Percentiles rank a stretch among this genome's conserved stretches.
These are phyloP conservation scores for Mesoclemmys tuberculata DNA, from an alignment of 2,113 vertebrate species.

Conservation along the genomic window DNA sequence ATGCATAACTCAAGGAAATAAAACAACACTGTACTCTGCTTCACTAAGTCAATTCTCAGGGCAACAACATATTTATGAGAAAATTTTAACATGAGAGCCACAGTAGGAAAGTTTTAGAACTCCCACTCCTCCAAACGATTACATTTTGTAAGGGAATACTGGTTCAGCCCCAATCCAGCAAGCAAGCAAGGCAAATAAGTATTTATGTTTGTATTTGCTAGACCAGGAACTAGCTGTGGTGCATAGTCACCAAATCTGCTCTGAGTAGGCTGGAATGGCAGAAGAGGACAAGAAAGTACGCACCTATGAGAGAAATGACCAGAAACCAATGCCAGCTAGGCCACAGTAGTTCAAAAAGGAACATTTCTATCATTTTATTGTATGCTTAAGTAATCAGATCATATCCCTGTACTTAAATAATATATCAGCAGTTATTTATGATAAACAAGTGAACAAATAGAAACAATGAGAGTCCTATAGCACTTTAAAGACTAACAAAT, in stretches of 20 bases:
- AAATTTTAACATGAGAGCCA: background rate
- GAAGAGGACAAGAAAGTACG: background rate
- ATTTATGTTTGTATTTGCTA: too few species aligned
- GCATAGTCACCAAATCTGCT: background rate
- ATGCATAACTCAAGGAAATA: background rate
- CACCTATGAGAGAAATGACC: background rate
- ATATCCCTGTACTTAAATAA: background rate
- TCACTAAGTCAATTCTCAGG: background rate
- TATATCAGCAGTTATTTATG: background rate
- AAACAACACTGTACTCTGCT: background rate
- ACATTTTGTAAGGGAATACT: accelerated
- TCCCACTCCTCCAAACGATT: accelerated
- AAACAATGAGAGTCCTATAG: too few species aligned
- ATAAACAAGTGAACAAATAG: background rate
- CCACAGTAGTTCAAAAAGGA: background rate
- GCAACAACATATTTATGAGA: background rate
- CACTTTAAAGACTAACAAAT: too few species aligned
- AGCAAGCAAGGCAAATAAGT: background rate
- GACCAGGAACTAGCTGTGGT: background rate
- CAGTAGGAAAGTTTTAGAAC: accelerated
- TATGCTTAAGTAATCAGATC: background rate
- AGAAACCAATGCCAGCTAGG: background rate
- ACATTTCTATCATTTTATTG: background rate
- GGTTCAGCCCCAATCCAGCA: background rate
- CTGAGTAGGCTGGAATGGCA: too few species aligned